These are phyloP conservation scores for Phocoena sinus DNA, from an alignment of 2,113 vertebrate genomes.

Conservation along the genomic window DNA sequence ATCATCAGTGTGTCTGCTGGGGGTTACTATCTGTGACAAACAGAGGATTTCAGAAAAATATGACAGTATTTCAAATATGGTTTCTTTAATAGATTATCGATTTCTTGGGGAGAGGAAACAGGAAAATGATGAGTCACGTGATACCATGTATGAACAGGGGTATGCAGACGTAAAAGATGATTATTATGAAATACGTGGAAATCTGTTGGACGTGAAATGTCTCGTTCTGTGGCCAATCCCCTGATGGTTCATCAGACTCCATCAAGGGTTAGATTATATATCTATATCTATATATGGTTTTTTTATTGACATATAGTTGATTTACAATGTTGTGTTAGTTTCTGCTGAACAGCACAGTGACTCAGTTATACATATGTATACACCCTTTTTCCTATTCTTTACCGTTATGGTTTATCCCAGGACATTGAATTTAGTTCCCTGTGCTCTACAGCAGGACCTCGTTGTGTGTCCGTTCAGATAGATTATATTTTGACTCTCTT, in stretches of 20 bases:
- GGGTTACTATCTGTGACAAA: background rate
- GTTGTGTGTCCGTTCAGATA: background rate
- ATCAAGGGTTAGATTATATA: background rate
- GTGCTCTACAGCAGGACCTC: background rate
- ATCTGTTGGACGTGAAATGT: background rate
- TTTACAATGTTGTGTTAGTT: background rate
- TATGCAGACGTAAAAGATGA: background rate
- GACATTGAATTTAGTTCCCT: background rate
- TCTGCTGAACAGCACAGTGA: background rate
- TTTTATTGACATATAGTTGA: background rate
- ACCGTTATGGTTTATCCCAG: background rate
- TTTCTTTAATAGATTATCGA: background rate
- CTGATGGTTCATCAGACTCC: background rate
- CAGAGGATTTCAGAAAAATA: background rate
- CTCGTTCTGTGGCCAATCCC: background rate
- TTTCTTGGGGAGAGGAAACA: background rate
- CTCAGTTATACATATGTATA: background rate
- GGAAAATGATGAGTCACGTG: background rate
- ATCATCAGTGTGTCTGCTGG: fast-evolving
- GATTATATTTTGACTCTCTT: background rate
- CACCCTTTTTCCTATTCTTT: background rate
- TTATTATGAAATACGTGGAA: background rate
- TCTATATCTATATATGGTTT: background rate
- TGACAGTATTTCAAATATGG: background rate
- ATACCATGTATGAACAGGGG: background rate